Percentiles rank a stretch among this genome's conserved stretches.
Evolutionary conservation across 2,797 vertebrate species (phyloP).

Genomic region (Peromyscus aztecus): DNA sequence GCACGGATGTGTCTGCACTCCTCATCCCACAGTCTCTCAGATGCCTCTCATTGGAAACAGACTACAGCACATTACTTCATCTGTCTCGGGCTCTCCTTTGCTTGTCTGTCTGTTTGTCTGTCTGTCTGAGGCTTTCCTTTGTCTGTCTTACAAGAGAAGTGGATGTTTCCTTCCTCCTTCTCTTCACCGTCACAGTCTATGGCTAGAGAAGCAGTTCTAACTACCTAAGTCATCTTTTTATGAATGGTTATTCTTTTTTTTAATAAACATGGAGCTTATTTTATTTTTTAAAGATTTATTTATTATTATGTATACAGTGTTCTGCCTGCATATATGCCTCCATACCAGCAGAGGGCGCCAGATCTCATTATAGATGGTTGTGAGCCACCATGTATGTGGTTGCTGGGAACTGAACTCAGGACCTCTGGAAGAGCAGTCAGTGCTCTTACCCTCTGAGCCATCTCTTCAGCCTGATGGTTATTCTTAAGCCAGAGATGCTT

Average conservation of each 20-base stretch:
- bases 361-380: too few species aligned
- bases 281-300: too few species aligned
- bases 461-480: neutral
- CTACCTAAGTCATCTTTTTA: neutral
- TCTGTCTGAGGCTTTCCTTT: neutral
- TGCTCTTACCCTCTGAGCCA: too few species aligned
- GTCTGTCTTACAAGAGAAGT: neutral
- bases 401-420: too few species aligned
- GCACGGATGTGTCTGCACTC: neutral
- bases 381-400: too few species aligned
- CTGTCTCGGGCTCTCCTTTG: neutral
- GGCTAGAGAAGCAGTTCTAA: conserved; percentile 41
- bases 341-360: too few species aligned
- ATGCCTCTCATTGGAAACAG: neutral
- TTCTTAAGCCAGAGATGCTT: neutral
- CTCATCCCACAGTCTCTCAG: neutral
- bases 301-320: too few species aligned
- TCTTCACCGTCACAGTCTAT: neutral
- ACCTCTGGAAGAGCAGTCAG: too few species aligned
- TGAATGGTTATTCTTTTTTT: neutral
- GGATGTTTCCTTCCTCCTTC: neutral
- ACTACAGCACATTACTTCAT: neutral
- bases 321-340: too few species aligned
- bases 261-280: too few species aligned
- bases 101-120: neutral